Evolutionary conservation across 23 tunicate species (phyloP), one percentile per base, ranked within the genome.

Genomic region (Ciona savignyi): DNA sequence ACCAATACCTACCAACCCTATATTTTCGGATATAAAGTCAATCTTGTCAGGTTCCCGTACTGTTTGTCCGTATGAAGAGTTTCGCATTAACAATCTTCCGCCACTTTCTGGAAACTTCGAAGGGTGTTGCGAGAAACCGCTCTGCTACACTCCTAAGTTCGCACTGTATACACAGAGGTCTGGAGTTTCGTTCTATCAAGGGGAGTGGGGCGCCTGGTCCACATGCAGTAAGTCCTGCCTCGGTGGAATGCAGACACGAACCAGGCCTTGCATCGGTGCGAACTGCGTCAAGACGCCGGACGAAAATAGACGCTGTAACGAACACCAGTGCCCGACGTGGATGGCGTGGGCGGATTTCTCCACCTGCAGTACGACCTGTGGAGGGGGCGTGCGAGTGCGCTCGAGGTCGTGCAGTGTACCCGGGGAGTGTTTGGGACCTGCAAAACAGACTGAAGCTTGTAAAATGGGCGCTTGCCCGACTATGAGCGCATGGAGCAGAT

Each of bases 51-150:
- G 6, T 68, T 27, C 33, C 25, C 25, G 24, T 4, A 66, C 30
- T 15, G 73, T 67, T 28, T 91, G 97, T 70, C 90, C 97, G 20
- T 91, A 62, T 35, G 51, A 66, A 26, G 28, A 23, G 1, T 27
- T 81, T 23, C 60, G 51, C 23, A 70, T 82, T 75, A 78, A 81
- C 3, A 42, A 30, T 30, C 48, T 80, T 71, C 91, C 97, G n/a
- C 75, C 78, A 2, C 62, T 91, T 51, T 68, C 32, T 24, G 97
- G 97, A n/a, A 84, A 86, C 29, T 85, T 84, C 65, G 83, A 66
- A 34, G 91, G 91, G 21, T 91, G 97, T 66, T 91, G 97, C 61
- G 97, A 91, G 22, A 72, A 51, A 33, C 83, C 91, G 9, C 30
- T 77, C 4, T 91, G 97, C 75, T 91, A 84, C 56, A 29, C 76